Base-by-base conservation (phyloP, 2,888 invertebrate genomes). In the Lasioglossum vierecki region DNA sequence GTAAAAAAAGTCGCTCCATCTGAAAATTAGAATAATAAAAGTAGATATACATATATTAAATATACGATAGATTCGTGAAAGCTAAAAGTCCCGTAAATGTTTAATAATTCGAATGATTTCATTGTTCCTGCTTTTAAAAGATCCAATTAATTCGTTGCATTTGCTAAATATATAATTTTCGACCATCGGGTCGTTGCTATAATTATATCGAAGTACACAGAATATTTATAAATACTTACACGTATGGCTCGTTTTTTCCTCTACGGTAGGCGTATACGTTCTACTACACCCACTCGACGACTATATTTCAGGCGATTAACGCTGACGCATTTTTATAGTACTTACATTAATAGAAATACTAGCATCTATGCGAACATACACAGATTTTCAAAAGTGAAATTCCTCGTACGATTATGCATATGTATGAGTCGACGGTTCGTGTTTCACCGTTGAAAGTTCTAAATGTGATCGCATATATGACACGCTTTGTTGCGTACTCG, bases 281-380 rank as follows among this genome's bases (percentile, higher is more conserved):
- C 49, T 57, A 83, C 87, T 57, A 83, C 87, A 87, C 87, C 87
- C 87, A 86, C 87, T 74, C 71, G 44, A 46, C 41, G 63, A 73
- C 82, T 81, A 73, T 85, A 79, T 76, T 85, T 80, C 70, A 68
- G 66, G 53, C 9, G 82, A 88, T 85, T 79, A 85, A 79, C 53
- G 41, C 44, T 88, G 85, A 85, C 76, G 74, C 76, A 80, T 85
- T 80, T 85, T 79, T 85, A 3, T 83, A 30, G 49, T 53, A n/a
- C 76, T 79, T 53, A 73, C 68, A 60, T 78, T 68, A 79, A 73
- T 70, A 44, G 26, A 66, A 79, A 60, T n/a, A 9, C 60, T 53
- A 11, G 41, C 11, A 75, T 53, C 35, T 44, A 35, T 15, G 63
- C 13, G 35, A 60, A 66, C 22, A 39, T 30, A 46, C 15, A 26